These are phyloP conservation scores for Tetraodon nigroviridis DNA, from an alignment of 2,113 vertebrate genomes.

Conservation along the genomic window DNA sequence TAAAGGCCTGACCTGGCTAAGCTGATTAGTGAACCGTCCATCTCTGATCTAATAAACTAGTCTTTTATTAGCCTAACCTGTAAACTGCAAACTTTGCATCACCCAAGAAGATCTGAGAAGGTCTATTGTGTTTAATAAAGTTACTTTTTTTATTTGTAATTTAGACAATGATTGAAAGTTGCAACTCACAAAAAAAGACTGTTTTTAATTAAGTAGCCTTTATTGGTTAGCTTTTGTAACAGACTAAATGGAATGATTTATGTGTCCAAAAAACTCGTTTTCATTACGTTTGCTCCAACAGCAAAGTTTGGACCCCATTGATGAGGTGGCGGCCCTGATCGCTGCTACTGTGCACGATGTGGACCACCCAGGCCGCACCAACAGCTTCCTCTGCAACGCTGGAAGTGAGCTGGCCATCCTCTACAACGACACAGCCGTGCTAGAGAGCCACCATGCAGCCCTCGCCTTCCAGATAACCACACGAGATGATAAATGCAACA, in stretches of 20 bases:
- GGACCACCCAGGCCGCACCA: conserved; percentile 94
- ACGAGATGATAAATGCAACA: conserved; percentile 89
- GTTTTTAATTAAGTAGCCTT: no score
- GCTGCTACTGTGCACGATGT: conserved; percentile 93
- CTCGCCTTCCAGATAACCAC: conserved; percentile 95
- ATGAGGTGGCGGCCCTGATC: conserved; percentile 90
- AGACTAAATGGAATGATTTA: no score
- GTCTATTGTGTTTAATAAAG: conserved; percentile 4
- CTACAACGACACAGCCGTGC: conserved; percentile 91
- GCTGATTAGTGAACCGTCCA: conserved; percentile 61
- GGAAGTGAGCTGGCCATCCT: conserved; percentile 90
- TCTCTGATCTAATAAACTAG: conserved; percentile 53
- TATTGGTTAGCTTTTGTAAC: no score
- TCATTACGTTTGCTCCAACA: conserved; percentile 54
- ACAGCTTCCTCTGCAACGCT: conserved; percentile 94
- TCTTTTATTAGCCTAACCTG: conserved; percentile 51
- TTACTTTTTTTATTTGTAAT: no score
- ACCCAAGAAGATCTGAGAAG: conserved; percentile 34
- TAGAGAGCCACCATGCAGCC: conserved; percentile 94
- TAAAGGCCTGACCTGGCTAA: conserved; percentile 34
- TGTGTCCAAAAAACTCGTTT: not conserved
- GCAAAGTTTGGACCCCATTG: conserved; percentile 91
- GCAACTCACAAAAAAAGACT: no score
- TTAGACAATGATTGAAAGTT: no score
- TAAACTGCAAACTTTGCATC: conserved; percentile 42